A percentile compares a stretch with the other conserved stretches of the same genome.
These are phyloP conservation scores for Emmelina monodactyla DNA, from an alignment of 2,888 invertebrate genomes.

Conservation along the genomic window DNA sequence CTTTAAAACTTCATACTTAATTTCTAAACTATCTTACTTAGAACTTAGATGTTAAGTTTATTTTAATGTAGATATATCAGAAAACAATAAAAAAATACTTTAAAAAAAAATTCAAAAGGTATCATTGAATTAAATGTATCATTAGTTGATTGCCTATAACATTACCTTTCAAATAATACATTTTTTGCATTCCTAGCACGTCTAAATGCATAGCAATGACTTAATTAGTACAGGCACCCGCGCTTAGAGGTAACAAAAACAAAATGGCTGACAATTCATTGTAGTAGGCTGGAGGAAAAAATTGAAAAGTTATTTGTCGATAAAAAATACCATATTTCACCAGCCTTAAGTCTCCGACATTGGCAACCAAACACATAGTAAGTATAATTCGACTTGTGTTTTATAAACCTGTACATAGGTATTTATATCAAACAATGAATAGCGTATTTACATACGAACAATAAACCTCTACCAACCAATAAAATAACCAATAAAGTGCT, in stretches of 20 bases:
- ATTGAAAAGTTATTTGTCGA: background rate
- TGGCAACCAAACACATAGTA: background rate
- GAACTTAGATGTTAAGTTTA: background rate
- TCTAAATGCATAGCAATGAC: background rate
- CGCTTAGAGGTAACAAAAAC: too few relatives aligned
- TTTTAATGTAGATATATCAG: background rate
- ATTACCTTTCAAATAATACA: background rate
- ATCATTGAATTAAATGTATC: background rate
- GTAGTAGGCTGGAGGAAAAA: background rate
- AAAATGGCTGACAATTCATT: too few relatives aligned
- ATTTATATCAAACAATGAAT: too few relatives aligned
- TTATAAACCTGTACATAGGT: too few relatives aligned
- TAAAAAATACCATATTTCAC: background rate
- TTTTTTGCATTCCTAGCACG: background rate
- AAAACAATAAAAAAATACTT: background rate
- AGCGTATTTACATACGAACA: too few relatives aligned
- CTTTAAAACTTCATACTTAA: background rate
- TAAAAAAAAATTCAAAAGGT: background rate
- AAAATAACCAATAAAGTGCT: too few relatives aligned
- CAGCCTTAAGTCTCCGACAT: background rate
- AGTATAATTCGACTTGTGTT: too few relatives aligned
- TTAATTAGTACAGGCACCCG: background rate
- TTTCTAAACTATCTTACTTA: background rate
- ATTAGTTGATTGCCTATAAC: background rate
- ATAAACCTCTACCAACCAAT: too few relatives aligned